These are phyloP conservation scores for Bruchidius siliquastri DNA, from an alignment of 2,888 invertebrate species.

Conservation along the genomic window DNA sequence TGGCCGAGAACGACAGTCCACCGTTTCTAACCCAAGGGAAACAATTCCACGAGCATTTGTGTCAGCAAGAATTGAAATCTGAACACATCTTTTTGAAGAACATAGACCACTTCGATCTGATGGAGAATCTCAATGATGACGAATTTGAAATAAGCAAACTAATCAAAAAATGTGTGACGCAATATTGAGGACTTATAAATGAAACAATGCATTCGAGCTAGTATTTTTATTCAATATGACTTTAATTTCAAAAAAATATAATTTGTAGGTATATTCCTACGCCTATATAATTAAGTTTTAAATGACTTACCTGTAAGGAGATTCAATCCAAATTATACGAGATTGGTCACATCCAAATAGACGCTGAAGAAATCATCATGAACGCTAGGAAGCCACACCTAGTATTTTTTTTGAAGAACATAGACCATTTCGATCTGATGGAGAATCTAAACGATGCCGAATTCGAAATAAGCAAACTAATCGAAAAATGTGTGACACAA, in stretches of 20 bases:
- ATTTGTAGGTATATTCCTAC: too few species aligned
- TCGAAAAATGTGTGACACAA: constrained; percentile 25
- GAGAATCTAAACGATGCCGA: constrained; percentile 61
- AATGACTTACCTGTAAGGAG: too few species aligned
- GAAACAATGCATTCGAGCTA: not conserved
- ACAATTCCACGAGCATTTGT: constrained; percentile 49
- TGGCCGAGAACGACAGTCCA: constrained; percentile 67
- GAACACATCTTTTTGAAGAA: constrained; percentile 51
- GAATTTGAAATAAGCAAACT: constrained; percentile 50
- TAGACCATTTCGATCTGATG: constrained; percentile 74
- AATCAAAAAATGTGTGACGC: constrained; percentile 28
- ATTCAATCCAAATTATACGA: too few species aligned
- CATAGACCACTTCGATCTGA: constrained; percentile 72
- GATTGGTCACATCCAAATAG: too few species aligned
- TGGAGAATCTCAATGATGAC: constrained; percentile 62
- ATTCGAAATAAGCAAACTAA: constrained; percentile 47
- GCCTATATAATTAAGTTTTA: too few species aligned
- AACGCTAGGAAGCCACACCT: too few species aligned
- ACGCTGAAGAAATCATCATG: too few species aligned
- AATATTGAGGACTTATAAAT: not conserved
- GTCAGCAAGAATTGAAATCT: constrained; percentile 52
- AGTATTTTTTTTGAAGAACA: constrained; percentile 44
- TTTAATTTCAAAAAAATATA: too few species aligned
- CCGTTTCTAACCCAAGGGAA: constrained; percentile 64
- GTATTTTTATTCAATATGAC: too few species aligned